Evolutionary conservation across 2,113 vertebrate genomes (phyloP), one percentile per base, ranked within the genome.

Genomic region (Lota lota): DNA sequence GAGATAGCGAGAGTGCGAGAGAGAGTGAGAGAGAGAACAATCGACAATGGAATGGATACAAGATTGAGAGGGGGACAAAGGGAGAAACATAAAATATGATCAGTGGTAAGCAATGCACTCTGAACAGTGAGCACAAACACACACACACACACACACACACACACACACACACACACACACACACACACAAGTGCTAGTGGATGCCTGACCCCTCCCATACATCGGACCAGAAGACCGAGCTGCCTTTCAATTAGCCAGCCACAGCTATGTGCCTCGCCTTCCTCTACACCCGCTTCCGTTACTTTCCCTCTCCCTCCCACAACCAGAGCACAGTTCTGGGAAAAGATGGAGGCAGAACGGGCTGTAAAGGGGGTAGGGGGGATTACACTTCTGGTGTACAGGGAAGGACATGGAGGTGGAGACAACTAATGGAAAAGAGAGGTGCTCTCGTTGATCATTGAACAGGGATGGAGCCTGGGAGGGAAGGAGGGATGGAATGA

Each of bases 161-260:
- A 62, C 20, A 68, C 20, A 50, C 58, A 54, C 47, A 65, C 54
- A 72, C 62, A 79, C 33, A 63, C 33, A 61, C 72, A 76, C 58
- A 75, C 70, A 75, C 47, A 69, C 54, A 61, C 67, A 63, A 70
- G 22, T 11, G 56, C 22, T 66, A 66, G 54, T 47, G 70, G 76
- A 86, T 77, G 80, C 74, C 67, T 75, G 79, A 80, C 75, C 87
- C 75, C 87, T 84, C 85, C 85, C 80, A 77, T 74, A 69, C n/a
- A 18, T 19, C 80, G 78, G 83, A 84, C 82, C 82, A 73, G 76
- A 82, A 64, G 53, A 81, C 61, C 56, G 54, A 54, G 74, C 79
- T 63, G 83, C 77, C 84, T 89, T 90, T 84, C 77, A 90, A 90
- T 90, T 88, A 87, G 79, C 54, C 61, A n/a, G 81, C 90, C 85